Evolutionary conservation across 2,113 vertebrate genomes (phyloP).

Genomic region (Amazona vittata): DNA sequence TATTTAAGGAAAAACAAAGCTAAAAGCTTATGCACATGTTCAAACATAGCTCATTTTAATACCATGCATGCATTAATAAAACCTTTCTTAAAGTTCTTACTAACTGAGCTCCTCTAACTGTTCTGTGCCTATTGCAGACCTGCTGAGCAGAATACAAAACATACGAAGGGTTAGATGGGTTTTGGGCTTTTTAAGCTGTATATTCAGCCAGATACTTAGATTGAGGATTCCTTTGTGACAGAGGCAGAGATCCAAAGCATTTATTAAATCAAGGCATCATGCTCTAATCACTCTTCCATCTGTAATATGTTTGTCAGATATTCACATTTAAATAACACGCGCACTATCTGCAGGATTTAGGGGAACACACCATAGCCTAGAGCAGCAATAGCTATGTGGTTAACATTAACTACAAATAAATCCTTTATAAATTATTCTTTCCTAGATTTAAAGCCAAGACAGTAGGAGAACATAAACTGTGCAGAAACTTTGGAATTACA

Average conservation of each 20-base stretch:
- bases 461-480: not conserved
- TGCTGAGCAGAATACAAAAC: not conserved
- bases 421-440: not conserved
- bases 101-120: not conserved
- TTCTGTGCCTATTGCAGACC: fast-evolving
- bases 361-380: not conserved
- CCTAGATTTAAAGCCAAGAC: not conserved
- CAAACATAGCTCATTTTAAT: not conserved
- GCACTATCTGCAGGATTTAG: not conserved
- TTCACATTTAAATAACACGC: conserved; percentile 15
- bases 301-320: not conserved
- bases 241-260: not conserved
- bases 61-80: not conserved
- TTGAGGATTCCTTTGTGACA: not conserved
- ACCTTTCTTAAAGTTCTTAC: not conserved
- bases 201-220: not conserved
- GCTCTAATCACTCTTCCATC: not conserved
- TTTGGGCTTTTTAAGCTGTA: not conserved
- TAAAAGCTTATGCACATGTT: not conserved
- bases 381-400: not conserved
- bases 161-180: not conserved
- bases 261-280: not conserved
- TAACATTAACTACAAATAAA: not conserved
- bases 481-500: not conserved
- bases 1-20: not conserved